Conservation (phyloP, 2,113 vertebrate species). For the Gasterosteus nipponicus region DNA sequence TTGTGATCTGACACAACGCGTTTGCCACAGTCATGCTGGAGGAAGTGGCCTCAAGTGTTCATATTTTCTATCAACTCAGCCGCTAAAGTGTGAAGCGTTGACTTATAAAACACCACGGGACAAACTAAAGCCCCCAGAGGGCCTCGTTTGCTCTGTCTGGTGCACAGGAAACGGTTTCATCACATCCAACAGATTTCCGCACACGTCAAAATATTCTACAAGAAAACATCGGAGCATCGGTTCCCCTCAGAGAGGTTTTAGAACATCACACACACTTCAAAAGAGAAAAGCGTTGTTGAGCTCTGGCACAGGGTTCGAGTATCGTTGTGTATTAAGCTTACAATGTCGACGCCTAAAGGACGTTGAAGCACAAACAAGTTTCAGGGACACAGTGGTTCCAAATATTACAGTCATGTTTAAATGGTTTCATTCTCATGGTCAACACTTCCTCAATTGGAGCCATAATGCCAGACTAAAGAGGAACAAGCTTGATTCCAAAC, state of each 20-base stretch:
- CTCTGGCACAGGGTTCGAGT: not conserved
- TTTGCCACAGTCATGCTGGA: constrained; percentile 18
- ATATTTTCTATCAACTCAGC: not conserved
- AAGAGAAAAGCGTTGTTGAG: not conserved
- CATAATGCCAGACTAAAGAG: constrained; percentile 63
- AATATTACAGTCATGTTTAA: constrained; percentile 44
- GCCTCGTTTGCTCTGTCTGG: not conserved
- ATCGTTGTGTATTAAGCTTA: not conserved
- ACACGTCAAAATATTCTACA: not conserved
- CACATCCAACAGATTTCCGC: constrained; percentile 49
- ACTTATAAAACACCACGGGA: constrained; percentile 11
- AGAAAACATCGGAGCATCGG: not conserved
- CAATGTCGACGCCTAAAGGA: not conserved
- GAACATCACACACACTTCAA: not conserved
- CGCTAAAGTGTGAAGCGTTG: not conserved
- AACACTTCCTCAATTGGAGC: constrained; percentile 69
- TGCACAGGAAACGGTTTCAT: constrained; percentile 43
- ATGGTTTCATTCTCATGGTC: constrained; percentile 67
- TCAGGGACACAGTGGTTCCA: constrained; percentile 1
- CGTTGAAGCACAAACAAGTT: constrained; percentile 10
- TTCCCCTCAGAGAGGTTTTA: not conserved
- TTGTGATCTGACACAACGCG: constrained; percentile 6
- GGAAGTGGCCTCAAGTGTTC: constrained; percentile 8
- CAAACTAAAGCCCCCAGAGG: constrained; percentile 6
- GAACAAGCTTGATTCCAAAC: constrained; percentile 61